Evolutionary conservation across 2,888 invertebrate species (phyloP).

Genomic region (Andrena hattorfiana): DNA sequence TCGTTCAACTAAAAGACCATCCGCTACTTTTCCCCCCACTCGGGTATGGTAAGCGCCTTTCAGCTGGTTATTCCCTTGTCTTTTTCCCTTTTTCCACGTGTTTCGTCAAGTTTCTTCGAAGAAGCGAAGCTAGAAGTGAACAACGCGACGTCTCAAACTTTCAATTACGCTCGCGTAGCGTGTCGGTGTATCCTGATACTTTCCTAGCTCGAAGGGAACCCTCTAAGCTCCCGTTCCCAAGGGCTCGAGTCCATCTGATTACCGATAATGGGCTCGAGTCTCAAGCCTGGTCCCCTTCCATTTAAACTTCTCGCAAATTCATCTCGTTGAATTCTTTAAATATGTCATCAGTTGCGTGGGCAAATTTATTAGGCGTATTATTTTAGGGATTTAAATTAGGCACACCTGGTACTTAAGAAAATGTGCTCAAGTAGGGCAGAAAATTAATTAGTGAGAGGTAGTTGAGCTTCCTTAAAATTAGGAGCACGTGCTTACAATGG

Average conservation of each 20-base stretch:
- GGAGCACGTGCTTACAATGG: no score
- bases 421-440: no score
- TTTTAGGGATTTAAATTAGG: no score
- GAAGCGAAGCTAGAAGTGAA: slow-evolving; percentile 58
- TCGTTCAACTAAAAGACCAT: slow-evolving; percentile 45
- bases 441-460: no score
- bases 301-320: slow-evolving; percentile 39
- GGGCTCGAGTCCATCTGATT: slow-evolving; percentile 78
- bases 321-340: background rate
- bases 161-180: slow-evolving; percentile 71
- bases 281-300: slow-evolving; percentile 65
- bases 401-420: no score
- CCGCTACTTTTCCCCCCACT: slow-evolving; percentile 26
- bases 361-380: no score
- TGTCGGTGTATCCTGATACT: slow-evolving; percentile 68
- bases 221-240: slow-evolving; percentile 69
- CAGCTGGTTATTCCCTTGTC: slow-evolving; percentile 43
- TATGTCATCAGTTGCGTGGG: no score
- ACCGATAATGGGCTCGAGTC: slow-evolving; percentile 77
- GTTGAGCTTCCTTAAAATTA: no score
- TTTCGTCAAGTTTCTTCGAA: slow-evolving; percentile 48
- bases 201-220: slow-evolving; percentile 53
- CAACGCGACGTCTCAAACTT: slow-evolving; percentile 65
- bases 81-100: slow-evolving; percentile 16
- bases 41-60: slow-evolving; percentile 47